Evolutionary conservation across 1,140 invertebrate species (phyloP), one percentile per base, ranked within the genome.

Genomic region (Plodia interpunctella): DNA sequence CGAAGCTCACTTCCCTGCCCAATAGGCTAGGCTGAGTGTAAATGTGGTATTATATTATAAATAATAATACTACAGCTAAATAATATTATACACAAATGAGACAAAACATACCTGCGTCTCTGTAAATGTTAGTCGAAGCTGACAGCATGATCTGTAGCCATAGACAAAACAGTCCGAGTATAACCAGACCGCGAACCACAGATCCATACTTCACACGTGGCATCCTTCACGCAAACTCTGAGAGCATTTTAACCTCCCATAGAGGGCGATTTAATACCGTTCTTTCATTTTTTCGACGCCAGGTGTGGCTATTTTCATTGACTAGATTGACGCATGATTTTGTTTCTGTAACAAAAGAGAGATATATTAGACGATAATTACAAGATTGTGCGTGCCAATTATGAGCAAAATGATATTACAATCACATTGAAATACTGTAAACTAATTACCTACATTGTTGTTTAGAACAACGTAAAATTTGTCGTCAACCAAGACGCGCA

Each of bases 141-240:
- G 83, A 78, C 49, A 88, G 70, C 81, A 88, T 84, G 28, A 88
- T 81, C 68, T 88, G 86, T 18, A 87, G 65, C 86, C 86, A 88
- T 1, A 87, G 44, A 59, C 82, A 86, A n/a, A 88, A 72, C 8
- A 87, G 72, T 5, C 76, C 81, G 49, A 83, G 52, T 21, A 88
- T 83, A 30, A 88, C 74, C 38, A 88, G 53, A 18, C 80, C 74
- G 11, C 86, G 73, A 5, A 83, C 66, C n/a, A 86, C 66, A 0
- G 83, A 79, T 11, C 72, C 77, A 77, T 85, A 88, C 65, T 78
- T 86, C 62, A 88, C 44, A 6, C 86, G 74, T 44, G 86, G 86
- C 83, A 88, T 78, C 69, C 56, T 66, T 63, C 60, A 63, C 35
- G 6, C 21, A 15, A 15, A 44, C 13, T 44, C 15, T 15, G 38